Conservation (phyloP, 2,113 vertebrate genomes). For the Psephotus haematonotus region DNA sequence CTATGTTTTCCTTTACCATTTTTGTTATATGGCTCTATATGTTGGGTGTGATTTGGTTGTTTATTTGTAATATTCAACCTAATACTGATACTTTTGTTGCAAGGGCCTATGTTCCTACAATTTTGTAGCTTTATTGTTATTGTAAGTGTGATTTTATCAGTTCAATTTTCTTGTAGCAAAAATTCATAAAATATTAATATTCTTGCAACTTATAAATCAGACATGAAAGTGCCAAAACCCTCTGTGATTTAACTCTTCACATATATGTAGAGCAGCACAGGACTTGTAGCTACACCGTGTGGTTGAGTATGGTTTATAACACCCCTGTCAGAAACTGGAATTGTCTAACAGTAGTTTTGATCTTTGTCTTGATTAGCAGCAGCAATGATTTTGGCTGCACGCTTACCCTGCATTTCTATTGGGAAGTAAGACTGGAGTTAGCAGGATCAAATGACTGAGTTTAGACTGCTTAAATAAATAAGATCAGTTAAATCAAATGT, state of each 20-base stretch:
- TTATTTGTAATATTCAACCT: neutral
- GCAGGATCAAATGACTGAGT: neutral
- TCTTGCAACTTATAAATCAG: neutral
- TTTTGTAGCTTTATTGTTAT: neutral
- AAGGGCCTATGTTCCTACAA: neutral
- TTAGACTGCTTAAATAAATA: neutral
- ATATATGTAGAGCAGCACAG: neutral
- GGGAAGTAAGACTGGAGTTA: neutral
- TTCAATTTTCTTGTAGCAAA: neutral
- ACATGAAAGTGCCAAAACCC: neutral
- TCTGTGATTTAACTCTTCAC: neutral
- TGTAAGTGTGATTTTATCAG: neutral
- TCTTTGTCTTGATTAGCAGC: neutral
- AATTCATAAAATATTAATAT: neutral
- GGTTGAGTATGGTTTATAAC: accelerated
- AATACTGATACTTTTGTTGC: neutral
- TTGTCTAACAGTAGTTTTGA: neutral
- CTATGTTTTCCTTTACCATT: neutral
- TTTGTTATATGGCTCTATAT: neutral
- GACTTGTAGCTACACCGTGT: accelerated
- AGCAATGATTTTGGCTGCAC: neutral
- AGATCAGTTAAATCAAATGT: neutral
- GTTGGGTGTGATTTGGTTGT: neutral
- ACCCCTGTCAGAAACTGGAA: accelerated
- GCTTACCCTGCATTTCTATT: neutral